phyloP scores from a whole-genome alignment of 2,113 vertebrate genomes.

The Grus americana region DNA sequence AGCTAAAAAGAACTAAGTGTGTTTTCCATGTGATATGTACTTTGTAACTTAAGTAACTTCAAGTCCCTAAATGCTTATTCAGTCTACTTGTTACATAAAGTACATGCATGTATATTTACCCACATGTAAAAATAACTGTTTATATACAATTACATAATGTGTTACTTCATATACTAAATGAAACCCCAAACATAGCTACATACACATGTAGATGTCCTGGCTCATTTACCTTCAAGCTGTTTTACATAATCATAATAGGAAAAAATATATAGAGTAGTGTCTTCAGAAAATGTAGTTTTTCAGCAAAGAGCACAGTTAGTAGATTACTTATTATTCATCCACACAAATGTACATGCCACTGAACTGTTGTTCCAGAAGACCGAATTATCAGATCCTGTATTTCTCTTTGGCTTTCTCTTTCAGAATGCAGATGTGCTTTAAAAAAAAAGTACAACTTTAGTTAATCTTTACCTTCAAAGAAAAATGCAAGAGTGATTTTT shows the following conservation, averaged over 20 bases:
- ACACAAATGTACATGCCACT: background rate
- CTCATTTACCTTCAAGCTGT: background rate
- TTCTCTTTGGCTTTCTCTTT: conserved; percentile 83
- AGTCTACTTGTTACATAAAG: background rate
- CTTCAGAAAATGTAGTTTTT: background rate
- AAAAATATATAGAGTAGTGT: background rate
- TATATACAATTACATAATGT: background rate
- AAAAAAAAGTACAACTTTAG: background rate
- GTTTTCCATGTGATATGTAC: background rate
- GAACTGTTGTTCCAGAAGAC: background rate
- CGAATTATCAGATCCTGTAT: conserved; percentile 75
- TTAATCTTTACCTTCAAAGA: background rate
- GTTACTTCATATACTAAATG: background rate
- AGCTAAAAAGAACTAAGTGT: background rate
- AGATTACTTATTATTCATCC: background rate
- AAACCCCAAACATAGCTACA: background rate
- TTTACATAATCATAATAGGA: background rate
- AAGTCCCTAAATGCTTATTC: background rate
- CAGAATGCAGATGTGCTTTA: conserved; percentile 85
- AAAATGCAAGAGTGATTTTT: background rate
- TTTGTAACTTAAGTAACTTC: background rate
- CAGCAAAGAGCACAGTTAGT: background rate
- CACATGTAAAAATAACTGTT: background rate
- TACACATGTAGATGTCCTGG: background rate
- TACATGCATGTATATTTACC: background rate